Evolutionary conservation across 2,797 vertebrate species (phyloP).

Genomic region (Clarias platycephalus): DNA sequence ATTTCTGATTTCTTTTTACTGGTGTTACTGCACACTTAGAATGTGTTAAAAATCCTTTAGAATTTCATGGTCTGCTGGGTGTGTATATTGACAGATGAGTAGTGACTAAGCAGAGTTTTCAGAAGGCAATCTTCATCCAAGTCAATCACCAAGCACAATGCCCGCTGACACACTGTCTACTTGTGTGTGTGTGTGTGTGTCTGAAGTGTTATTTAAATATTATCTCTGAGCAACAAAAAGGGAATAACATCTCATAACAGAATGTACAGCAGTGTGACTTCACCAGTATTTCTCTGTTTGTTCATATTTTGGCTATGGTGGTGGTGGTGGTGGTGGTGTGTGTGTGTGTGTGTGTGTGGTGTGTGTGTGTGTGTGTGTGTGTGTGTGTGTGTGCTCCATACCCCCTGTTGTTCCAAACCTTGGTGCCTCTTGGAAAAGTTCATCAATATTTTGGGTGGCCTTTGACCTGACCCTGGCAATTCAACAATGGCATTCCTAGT

Average conservation of each 20-base stretch:
- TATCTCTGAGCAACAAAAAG: not conserved
- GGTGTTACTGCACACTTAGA: not conserved
- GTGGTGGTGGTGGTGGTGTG: slow-evolving; percentile 29
- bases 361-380: slow-evolving; percentile 44
- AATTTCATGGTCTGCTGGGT: slow-evolving; percentile 18
- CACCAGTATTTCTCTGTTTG: slow-evolving; percentile 56
- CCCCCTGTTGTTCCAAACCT: slow-evolving; percentile 69
- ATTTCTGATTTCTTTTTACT: not conserved
- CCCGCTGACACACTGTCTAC: not conserved
- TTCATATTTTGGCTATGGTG: slow-evolving; percentile 49
- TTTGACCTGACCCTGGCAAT: slow-evolving; percentile 90
- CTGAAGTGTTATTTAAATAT: not conserved
- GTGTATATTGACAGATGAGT: slow-evolving; percentile 10
- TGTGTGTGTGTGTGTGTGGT: slow-evolving; percentile 27
- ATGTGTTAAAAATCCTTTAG: not conserved
- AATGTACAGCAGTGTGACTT: slow-evolving; percentile 25
- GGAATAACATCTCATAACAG: not conserved
- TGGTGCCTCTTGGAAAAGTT: slow-evolving; percentile 78
- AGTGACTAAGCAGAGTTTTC: slow-evolving; percentile 41
- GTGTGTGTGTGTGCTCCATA: slow-evolving; percentile 54
- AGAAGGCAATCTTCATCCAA: slow-evolving; percentile 31
- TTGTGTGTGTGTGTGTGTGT: not conserved
- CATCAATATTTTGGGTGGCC: slow-evolving; percentile 91
- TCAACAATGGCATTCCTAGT: slow-evolving; percentile 93
- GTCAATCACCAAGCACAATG: slow-evolving; percentile 27